Base-by-base conservation (phyloP, 1,140 invertebrate genomes). In the Chironomus striatipennis region DNA sequence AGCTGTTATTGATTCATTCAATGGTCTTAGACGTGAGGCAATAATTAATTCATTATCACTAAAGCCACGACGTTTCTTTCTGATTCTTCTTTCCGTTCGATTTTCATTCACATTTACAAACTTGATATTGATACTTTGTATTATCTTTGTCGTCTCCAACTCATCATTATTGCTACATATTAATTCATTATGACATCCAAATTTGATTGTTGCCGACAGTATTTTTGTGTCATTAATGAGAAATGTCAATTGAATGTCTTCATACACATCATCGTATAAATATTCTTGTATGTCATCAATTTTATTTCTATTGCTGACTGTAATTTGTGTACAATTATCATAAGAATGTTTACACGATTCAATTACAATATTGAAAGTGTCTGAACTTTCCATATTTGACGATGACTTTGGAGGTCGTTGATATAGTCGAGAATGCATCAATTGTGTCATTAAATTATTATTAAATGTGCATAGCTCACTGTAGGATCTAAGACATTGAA, bases 101-200 rank as follows among this genome's bases (percentile, higher is more conserved):
- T 57, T 57, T 10, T 70, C 65, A 70, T 21, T 70, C 7, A 70
- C 18, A 70, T 70, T 70, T 10, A 20, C 20, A 21, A 70, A 70
- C 18, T 70, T 9, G 18, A 70, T 21, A 20, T 8, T 8, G 6
- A 70, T 70, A 5, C 15, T 70, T 20, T 70, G 65, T 9, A 70
- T 70, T 6, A 70, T 21, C 20, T 21, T 70, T 3, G 65, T 9
- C 10, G 65, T n/a, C 18, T 21, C 65, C 6, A 70, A 70, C 8
- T 70, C 17, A 70, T 20, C 65, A 70, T 20, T 17, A 70, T 20
- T 70, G 24, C 5, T 34, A 20, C 47, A 57, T 12, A n/a, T 57
- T n/a, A 70, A 8, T 18, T 70, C 65, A 70, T 70, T 70, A 70
- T 20, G n/a, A n/a, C 47, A 57, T 12, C 47, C 47, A 57, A 70